Conservation (phyloP, 2,797 vertebrate species). For the Naso thynnoides region DNA sequence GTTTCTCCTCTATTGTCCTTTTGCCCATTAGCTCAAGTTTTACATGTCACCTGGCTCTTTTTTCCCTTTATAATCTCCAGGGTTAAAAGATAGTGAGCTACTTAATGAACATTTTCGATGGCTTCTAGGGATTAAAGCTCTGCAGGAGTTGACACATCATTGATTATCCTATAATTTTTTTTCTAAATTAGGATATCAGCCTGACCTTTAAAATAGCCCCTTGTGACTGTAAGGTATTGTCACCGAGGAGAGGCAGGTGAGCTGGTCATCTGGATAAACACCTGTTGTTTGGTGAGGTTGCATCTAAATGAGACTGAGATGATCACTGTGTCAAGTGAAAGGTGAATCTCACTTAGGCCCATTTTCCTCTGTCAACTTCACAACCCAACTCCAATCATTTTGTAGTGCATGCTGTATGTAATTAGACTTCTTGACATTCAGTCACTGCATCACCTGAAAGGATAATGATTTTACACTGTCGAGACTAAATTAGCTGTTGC, state of each 20-base stretch:
- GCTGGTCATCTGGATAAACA: slow-evolving; percentile 32
- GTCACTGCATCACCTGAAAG: slow-evolving; percentile 22
- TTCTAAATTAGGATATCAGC: slow-evolving; percentile 52
- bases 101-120: slow-evolving; percentile 65
- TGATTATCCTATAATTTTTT: slow-evolving; percentile 43
- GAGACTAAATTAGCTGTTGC: slow-evolving; percentile 6
- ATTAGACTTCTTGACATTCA: slow-evolving; percentile 16
- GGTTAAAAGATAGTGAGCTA: slow-evolving; percentile 55
- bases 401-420: background rate
- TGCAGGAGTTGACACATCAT: slow-evolving; percentile 36
- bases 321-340: background rate
- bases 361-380: slow-evolving; percentile 6
- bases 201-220: slow-evolving; percentile 46
- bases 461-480: slow-evolving; percentile 11
- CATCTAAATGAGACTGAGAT: background rate
- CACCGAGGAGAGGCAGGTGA: slow-evolving; percentile 7
- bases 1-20: slow-evolving; percentile 29
- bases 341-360: background rate
- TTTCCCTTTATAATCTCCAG: slow-evolving; percentile 34
- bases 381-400: slow-evolving; percentile 4
- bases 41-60: slow-evolving; percentile 62
- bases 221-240: slow-evolving; percentile 42
- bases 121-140: slow-evolving; percentile 35
- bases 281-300: background rate
- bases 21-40: slow-evolving; percentile 58